These are phyloP conservation scores for Acanthoscelides obtectus DNA, from an alignment of 2,888 invertebrate genomes.

Conservation along the genomic window DNA sequence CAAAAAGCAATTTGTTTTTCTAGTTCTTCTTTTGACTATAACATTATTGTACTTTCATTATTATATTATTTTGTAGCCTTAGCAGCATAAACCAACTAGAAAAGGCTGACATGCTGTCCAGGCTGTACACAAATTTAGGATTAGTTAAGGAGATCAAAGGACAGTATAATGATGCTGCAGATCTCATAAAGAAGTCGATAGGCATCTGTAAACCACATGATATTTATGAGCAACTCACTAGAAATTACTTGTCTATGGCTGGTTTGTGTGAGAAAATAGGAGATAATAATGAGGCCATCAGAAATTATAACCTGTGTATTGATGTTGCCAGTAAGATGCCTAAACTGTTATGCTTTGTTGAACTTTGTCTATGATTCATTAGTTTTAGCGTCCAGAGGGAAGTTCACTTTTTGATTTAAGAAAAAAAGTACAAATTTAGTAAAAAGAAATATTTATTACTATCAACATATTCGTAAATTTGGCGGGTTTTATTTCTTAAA, in stretches of 20 bases:
- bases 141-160: conserved; percentile 73
- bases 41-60: no score
- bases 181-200: conserved; percentile 64
- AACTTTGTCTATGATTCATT: not conserved
- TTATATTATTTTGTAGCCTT: conserved; percentile 38
- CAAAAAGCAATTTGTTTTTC: no score
- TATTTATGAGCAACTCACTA: conserved; percentile 67
- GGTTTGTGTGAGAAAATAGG: conserved; percentile 60
- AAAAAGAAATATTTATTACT: no score
- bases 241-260: conserved; percentile 68
- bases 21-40: no score
- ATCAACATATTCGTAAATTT: no score
- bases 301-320: conserved; percentile 65
- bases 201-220: conserved; percentile 64
- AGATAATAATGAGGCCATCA: conserved; percentile 61
- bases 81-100: conserved; percentile 65
- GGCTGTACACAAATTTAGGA: conserved; percentile 80
- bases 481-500: no score
- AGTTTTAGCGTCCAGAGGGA: no score
- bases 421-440: no score
- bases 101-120: conserved; percentile 78
- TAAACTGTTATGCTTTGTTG: not conserved
- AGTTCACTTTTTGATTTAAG: no score
- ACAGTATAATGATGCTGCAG: conserved; percentile 61
- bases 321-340: conserved; percentile 61